Evolutionary conservation across 1,140 invertebrate genomes (phyloP).

Genomic region (Drosophila setifemur): DNA sequence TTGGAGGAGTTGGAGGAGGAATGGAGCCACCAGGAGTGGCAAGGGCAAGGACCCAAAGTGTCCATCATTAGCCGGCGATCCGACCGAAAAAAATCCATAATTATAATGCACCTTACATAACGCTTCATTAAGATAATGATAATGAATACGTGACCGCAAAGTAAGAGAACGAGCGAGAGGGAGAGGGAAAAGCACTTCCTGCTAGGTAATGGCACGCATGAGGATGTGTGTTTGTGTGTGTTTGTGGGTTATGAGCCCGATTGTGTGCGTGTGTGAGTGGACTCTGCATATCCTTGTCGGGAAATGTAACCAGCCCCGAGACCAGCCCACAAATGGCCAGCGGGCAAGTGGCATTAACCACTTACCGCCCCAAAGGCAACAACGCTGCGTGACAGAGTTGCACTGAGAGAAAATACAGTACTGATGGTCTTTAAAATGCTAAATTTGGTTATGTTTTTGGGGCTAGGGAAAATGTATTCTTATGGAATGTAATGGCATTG

Average conservation of each 20-base stretch:
- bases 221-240: conserved; percentile 39
- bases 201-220: conserved; percentile 71
- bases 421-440: not conserved
- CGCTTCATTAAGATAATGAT: conserved; percentile 80
- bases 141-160: conserved; percentile 74
- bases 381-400: conserved; percentile 19
- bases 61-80: conserved; percentile 56
- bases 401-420: not conserved
- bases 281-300: conserved; percentile 27
- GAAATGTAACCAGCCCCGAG: conserved; percentile 33
- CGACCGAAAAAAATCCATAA: conserved; percentile 68
- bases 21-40: not conserved
- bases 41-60: conserved; percentile 46
- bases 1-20: not conserved
- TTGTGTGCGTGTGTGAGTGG: conserved; percentile 9
- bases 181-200: conserved; percentile 40
- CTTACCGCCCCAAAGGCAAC: conserved; percentile 57
- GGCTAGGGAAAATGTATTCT: no score
- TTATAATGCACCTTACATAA: conserved; percentile 80
- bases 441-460: not conserved
- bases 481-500: no score
- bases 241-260: not conserved
- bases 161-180: not conserved
- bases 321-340: conserved; percentile 60
- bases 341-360: conserved; percentile 74